Percentiles rank a stretch among this genome's conserved stretches.
These are phyloP conservation scores for Pachydiplax longipennis DNA, from an alignment of 2,888 invertebrate species.

Conservation along the genomic window DNA sequence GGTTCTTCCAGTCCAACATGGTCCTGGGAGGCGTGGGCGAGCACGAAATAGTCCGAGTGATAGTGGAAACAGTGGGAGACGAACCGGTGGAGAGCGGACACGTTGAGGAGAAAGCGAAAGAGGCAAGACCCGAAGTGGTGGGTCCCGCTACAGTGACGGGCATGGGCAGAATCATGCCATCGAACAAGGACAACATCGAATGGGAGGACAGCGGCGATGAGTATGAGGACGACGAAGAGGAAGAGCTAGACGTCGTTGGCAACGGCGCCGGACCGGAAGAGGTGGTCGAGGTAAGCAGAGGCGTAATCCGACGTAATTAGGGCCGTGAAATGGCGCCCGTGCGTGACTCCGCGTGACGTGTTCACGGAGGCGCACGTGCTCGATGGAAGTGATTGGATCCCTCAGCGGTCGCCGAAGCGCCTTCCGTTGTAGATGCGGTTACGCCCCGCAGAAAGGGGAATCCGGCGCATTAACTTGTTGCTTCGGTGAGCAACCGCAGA, in stretches of 20 bases:
- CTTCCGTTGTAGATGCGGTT: no score
- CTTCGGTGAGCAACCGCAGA: no score
- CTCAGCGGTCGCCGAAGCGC: no score
- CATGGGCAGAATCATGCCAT: background rate
- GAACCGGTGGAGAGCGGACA: background rate
- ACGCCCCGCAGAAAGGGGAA: no score
- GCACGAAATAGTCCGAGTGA: background rate
- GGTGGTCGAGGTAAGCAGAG: background rate
- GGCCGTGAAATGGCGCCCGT: no score
- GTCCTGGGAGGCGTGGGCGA: background rate
- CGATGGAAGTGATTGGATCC: no score
- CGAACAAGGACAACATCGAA: constrained; percentile 7
- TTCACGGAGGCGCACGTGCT: no score
- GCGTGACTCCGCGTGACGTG: no score
- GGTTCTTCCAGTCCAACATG: background rate
- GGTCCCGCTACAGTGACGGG: background rate
- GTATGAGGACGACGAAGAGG: constrained; percentile 15
- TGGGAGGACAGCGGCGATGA: constrained; percentile 12
- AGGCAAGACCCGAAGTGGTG: background rate
- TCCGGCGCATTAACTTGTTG: no score
- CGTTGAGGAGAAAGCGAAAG: background rate
- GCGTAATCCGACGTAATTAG: no score
- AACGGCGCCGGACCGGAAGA: constrained; percentile 10
- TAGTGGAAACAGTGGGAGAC: background rate
- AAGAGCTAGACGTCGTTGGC: constrained; percentile 19